These are phyloP conservation scores for Aspidoscelis tigris DNA, from an alignment of 2,113 vertebrate genomes.

Conservation along the genomic window DNA sequence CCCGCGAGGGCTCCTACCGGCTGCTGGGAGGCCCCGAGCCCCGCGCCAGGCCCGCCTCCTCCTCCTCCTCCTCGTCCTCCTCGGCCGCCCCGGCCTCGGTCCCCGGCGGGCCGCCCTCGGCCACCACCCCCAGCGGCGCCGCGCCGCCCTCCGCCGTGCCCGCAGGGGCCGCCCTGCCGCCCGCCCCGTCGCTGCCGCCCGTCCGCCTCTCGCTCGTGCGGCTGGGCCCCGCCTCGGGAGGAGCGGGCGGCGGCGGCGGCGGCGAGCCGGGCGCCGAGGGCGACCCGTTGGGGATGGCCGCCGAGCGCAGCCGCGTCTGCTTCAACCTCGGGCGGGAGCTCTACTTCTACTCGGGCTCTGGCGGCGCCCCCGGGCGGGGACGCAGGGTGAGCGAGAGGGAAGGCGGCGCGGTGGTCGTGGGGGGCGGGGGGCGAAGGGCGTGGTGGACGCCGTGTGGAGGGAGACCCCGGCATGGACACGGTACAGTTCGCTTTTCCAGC, in stretches of 20 bases:
- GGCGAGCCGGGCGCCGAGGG: conserved; percentile 54
- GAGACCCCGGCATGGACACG: no score
- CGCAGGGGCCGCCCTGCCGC: conserved; percentile 78
- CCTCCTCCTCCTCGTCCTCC: conserved; percentile 41
- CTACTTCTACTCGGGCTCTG: conserved; percentile 85
- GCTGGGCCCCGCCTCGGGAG: conserved; percentile 80
- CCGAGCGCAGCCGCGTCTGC: conserved; percentile 89
- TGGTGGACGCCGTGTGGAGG: no score
- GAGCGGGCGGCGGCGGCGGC: conserved; percentile 28
- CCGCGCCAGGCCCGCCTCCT: conserved; percentile 75
- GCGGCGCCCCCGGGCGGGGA: conserved; percentile 68
- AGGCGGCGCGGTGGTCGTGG: not conserved
- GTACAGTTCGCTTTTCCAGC: no score
- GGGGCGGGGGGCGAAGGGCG: not conserved
- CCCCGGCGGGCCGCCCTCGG: conserved; percentile 62
- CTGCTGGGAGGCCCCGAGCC: conserved; percentile 86
- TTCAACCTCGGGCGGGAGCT: conserved; percentile 92
- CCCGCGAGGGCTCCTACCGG: conserved; percentile 91
- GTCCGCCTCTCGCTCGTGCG: conserved; percentile 91
- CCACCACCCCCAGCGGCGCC: conserved; percentile 70
- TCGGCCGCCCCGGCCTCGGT: conserved; percentile 72
- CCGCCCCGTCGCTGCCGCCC: conserved; percentile 82
- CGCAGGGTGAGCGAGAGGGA: conserved; percentile 42
- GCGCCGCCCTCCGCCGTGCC: conserved; percentile 72
- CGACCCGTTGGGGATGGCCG: conserved; percentile 49